phyloP scores from a whole-genome alignment of 35 echinoderm and acorn worm species.

The Heliocidaris tuberculata region DNA sequence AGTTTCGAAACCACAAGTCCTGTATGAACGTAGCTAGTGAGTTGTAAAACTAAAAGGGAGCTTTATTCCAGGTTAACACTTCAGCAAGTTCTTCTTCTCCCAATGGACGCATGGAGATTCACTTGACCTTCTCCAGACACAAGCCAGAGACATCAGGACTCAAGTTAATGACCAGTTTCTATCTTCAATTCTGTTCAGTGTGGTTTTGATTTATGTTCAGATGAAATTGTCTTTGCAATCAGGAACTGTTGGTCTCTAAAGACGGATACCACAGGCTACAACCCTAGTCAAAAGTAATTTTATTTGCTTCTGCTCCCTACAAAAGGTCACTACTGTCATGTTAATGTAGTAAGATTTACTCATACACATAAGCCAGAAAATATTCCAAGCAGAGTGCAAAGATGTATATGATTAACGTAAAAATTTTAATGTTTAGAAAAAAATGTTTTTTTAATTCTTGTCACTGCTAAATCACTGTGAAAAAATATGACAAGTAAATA shows the following conservation, averaged over 20 bases:
- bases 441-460: not conserved
- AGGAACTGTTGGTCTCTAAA: not conserved
- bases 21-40: not conserved
- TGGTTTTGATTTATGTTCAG: not conserved
- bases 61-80: not conserved
- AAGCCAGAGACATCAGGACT: not conserved
- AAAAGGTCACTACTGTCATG: slow-evolving; percentile 16
- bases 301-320: not conserved
- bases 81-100: not conserved
- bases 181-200: not conserved
- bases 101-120: not conserved
- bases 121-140: slow-evolving; percentile 9
- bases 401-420: not conserved
- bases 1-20: no score
- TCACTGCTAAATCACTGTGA: not conserved
- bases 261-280: not conserved
- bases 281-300: not conserved
- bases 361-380: not conserved
- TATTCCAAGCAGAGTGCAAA: not conserved
- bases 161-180: slow-evolving; percentile 17
- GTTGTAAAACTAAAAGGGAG: not conserved
- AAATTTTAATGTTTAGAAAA: not conserved
- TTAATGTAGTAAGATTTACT: not conserved
- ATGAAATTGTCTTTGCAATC: not conserved
- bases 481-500: no score